Evolutionary conservation across 1,140 invertebrate species (phyloP).

Genomic region (Akabosia matsudoensis): DNA sequence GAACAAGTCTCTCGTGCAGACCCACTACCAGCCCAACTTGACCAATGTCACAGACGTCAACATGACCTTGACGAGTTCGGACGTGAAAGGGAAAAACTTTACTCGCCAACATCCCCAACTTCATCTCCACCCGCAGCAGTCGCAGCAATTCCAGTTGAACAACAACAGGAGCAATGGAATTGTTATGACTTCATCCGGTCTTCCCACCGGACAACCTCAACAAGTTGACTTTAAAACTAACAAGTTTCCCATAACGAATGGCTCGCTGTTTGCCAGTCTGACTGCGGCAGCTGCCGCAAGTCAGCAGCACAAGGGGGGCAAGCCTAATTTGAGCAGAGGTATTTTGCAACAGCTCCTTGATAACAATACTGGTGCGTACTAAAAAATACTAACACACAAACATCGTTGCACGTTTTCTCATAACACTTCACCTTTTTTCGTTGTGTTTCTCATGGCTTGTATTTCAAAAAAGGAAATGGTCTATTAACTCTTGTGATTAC

Average conservation of each 20-base stretch:
- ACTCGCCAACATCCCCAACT: not conserved
- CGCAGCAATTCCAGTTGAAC: not conserved
- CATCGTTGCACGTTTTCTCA: not conserved
- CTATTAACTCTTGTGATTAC: constrained; percentile 1
- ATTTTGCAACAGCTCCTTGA: constrained; percentile 8
- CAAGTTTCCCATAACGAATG: constrained; percentile 43
- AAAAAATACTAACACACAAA: not conserved
- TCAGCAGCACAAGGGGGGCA: not conserved
- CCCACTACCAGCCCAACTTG: constrained; percentile 16
- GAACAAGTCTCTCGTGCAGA: not conserved
- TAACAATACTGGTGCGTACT: not conserved
- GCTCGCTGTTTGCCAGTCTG: constrained; percentile 41
- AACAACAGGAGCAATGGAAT: not conserved
- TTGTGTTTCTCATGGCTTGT: not conserved
- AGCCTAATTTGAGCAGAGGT: not conserved
- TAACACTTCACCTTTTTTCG: too few relatives aligned
- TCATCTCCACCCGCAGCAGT: not conserved
- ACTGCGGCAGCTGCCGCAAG: constrained; percentile 27
- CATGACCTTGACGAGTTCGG: constrained; percentile 14
- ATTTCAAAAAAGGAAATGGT: not conserved
- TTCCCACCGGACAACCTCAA: not conserved
- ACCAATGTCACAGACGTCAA: constrained; percentile 17
- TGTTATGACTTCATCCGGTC: not conserved
- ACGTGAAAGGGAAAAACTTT: not conserved
- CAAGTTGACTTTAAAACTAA: constrained; percentile 18